These are phyloP conservation scores for Pachyseris speciosa DNA, from an alignment of 64 coral and sea anemone species.

Conservation along the genomic window DNA sequence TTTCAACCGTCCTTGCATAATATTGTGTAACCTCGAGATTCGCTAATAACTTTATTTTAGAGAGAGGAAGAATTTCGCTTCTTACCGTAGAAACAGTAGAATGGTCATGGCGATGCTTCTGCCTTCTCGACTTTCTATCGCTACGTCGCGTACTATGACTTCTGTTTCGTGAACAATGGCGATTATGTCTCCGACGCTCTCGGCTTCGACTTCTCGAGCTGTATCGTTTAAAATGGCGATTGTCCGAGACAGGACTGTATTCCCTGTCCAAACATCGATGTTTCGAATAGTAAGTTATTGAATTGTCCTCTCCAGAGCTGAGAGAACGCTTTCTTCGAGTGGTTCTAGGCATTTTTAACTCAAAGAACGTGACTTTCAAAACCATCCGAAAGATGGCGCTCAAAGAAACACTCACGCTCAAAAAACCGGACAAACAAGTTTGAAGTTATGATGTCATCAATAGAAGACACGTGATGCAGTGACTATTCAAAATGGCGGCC, in stretches of 20 bases:
- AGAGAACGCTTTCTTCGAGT: conserved; percentile 76
- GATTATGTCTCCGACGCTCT: conserved; percentile 13
- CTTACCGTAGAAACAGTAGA: conserved; percentile 17
- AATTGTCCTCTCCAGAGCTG: conserved; percentile 69
- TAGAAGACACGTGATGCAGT: neutral
- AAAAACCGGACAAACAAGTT: conserved; percentile 36
- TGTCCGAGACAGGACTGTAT: conserved; percentile 44
- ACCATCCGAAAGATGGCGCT: neutral
- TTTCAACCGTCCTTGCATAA: too few relatives aligned
- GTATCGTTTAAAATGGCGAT: conserved; percentile 43
- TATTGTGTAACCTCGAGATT: too few relatives aligned
- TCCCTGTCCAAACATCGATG: conserved; percentile 57
- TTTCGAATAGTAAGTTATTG: conserved; percentile 64
- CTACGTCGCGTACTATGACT: conserved; percentile 55
- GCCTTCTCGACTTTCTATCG: conserved; percentile 20
- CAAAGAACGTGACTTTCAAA: neutral
- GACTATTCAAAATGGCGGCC: conserved; percentile 85
- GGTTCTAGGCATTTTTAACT: conserved; percentile 79
- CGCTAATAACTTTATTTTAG: too few relatives aligned
- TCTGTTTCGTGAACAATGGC: conserved; percentile 30
- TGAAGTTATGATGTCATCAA: conserved; percentile 50
- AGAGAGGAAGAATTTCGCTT: neutral
- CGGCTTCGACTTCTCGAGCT: conserved; percentile 32
- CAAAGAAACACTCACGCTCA: neutral
- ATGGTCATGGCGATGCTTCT: conserved; percentile 22